phyloP scores from a whole-genome alignment of 1,140 invertebrate species.

The Drosophila parabipectinata region DNA sequence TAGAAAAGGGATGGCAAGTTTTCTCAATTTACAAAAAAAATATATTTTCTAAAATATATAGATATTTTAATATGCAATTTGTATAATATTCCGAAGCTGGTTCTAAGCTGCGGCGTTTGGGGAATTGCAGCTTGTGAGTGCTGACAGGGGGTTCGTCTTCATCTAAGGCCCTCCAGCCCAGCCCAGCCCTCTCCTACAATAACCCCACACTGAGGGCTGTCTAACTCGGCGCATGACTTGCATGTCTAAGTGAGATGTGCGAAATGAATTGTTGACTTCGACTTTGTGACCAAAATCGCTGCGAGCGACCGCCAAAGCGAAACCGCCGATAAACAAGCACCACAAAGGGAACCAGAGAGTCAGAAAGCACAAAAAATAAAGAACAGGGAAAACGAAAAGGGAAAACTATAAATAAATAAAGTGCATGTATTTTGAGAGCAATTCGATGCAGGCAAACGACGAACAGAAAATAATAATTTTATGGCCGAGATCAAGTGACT shows the following conservation, averaged over 20 bases:
- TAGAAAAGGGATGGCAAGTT: no score
- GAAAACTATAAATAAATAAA: slow-evolving; percentile 70
- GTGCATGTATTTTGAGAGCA: slow-evolving; percentile 65
- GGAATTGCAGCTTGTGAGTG: slow-evolving; percentile 22
- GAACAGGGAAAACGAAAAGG: slow-evolving; percentile 2
- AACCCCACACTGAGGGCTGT: slow-evolving; percentile 26
- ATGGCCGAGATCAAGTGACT: slow-evolving; percentile 66
- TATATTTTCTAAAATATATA: no score
- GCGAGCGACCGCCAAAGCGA: slow-evolving; percentile 7
- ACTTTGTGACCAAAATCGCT: slow-evolving; percentile 28
- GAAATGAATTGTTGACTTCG: slow-evolving; percentile 69
- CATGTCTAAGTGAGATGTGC: slow-evolving; percentile 71
- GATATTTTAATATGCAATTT: slow-evolving; percentile 5
- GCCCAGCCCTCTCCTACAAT: background rate
- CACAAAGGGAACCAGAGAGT: slow-evolving; percentile 38
- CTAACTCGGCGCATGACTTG: slow-evolving; percentile 69
- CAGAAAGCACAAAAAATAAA: slow-evolving; percentile 24
- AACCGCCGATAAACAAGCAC: slow-evolving; percentile 34
- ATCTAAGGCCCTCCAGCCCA: background rate
- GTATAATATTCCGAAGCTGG: slow-evolving; percentile 1
- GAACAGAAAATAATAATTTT: slow-evolving; percentile 68
- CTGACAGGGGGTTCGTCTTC: background rate
- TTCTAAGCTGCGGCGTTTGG: slow-evolving; percentile 4
- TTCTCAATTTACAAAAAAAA: no score
- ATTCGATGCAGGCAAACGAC: slow-evolving; percentile 56